Base-by-base conservation (phyloP, 1,140 invertebrate genomes). In the Trichoplusia ni region DNA sequence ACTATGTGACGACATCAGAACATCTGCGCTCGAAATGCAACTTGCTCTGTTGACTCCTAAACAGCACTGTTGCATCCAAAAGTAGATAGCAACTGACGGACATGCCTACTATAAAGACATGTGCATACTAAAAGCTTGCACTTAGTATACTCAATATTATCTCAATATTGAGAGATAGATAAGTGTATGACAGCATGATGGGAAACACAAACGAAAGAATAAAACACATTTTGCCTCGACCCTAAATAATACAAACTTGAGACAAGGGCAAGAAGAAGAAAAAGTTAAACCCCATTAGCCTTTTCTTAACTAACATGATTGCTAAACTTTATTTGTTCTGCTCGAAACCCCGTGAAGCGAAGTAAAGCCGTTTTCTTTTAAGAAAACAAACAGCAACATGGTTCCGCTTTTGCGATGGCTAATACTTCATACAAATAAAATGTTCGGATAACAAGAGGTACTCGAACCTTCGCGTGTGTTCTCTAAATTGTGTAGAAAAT, bases 1-100 rank as follows among this genome's bases (percentile, higher is more conserved):
- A 66, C 63, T 74, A 68, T 70, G 69, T 70, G 62, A 53, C 62
- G 38, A 54, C 27, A 59, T 68, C 40, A 58, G 54, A 65, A 38
- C 67, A 71, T 38, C 61, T 61, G 64, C 40, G 47, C 16, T 56
- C 49, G 27, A 35, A 46, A 51, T 51, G 35, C 9, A 16, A 13
- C 18, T 4, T 3, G 16, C n/a, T n/a, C n/a, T n/a, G 25, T 31
- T 49, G 27, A 49, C n/a, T 4, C 46, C n/a, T n/a, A n/a, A n/a
- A n/a, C n/a, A n/a, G 13, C 16, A 2, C 25, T 7, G n/a, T 16
- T 49, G 25, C 46, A 49, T 49, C 29, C n/a, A 23, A 31, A 31
- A 47, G 29, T 29, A 14, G 46, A 49, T 40, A n/a, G n/a, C n/a
- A n/a, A n/a, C n/a, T n/a, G n/a, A n/a, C n/a, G n/a, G n/a, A n/a